Conservation (phyloP, 2,113 vertebrate species). For the Spilogale gracilis region DNA sequence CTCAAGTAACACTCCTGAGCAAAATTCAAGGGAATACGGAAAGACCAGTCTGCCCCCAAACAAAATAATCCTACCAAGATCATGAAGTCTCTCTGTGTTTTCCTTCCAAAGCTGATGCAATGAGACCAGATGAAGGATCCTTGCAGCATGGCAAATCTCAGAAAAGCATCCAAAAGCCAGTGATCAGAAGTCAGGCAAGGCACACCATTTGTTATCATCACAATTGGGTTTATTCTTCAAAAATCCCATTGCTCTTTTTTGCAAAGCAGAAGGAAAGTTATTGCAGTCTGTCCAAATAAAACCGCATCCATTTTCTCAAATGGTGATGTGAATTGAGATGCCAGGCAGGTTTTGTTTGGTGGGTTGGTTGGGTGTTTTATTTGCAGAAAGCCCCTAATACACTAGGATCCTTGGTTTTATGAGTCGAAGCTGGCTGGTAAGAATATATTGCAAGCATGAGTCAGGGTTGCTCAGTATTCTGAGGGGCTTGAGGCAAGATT, state of each 20-base stretch:
- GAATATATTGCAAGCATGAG: background rate
- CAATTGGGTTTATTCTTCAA: background rate
- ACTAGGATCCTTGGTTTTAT: background rate
- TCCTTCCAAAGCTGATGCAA: background rate
- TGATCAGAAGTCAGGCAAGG: background rate
- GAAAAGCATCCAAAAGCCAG: background rate
- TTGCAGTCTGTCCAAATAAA: background rate
- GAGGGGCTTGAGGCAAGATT: background rate
- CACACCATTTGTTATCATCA: background rate
- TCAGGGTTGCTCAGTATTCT: slow-evolving; percentile 1
- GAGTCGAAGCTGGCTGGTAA: background rate
- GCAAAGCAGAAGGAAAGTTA: background rate
- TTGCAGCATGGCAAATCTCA: background rate
- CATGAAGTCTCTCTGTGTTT: background rate
- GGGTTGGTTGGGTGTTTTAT: background rate
- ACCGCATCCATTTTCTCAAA: background rate
- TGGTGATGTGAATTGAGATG: background rate
- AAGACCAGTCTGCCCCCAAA: background rate
- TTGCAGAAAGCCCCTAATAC: background rate
- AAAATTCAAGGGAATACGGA: slow-evolving; percentile 2
- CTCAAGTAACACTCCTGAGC: background rate
- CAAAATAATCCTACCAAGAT: background rate
- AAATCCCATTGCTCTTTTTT: background rate
- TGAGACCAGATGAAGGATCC: background rate
- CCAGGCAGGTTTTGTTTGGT: background rate